Conservation (phyloP, 2,113 vertebrate species). For the Chelonoidis abingdonii region DNA sequence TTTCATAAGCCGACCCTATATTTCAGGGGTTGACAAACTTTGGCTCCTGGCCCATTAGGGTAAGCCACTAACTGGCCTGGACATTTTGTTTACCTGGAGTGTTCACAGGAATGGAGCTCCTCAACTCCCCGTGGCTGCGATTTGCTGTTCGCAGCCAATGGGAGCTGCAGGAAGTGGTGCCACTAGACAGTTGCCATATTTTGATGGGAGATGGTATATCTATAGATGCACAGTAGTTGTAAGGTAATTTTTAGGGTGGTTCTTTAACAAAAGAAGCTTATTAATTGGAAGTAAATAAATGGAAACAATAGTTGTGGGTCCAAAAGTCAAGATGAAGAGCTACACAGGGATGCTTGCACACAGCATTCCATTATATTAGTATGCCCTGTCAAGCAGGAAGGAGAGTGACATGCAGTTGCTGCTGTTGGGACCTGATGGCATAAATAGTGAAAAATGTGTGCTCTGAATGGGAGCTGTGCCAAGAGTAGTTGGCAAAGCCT, state of each 20-base stretch:
- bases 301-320: not conserved
- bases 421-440: not conserved
- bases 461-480: not conserved
- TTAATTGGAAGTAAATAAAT: not conserved
- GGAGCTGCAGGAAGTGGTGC: too few species aligned
- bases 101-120: too few species aligned
- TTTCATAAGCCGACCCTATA: too few species aligned
- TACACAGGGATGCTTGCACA: not conserved
- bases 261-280: not conserved
- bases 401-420: not conserved
- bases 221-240: not conserved
- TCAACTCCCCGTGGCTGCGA: too few species aligned
- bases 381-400: not conserved
- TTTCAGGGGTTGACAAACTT: too few species aligned
- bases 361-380: not conserved
- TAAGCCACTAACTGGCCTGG: too few species aligned
- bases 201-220: not conserved
- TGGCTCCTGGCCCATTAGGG: too few species aligned
- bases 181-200: not conserved
- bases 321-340: not conserved
- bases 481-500: not conserved
- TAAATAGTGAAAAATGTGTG: not conserved
- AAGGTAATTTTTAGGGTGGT: not conserved
- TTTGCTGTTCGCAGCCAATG: too few species aligned
- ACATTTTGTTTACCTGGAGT: too few species aligned